Evolutionary conservation across 2,797 vertebrate genomes (phyloP), one percentile per base, ranked within the genome.

Genomic region (Basileuterus tristriatus): DNA sequence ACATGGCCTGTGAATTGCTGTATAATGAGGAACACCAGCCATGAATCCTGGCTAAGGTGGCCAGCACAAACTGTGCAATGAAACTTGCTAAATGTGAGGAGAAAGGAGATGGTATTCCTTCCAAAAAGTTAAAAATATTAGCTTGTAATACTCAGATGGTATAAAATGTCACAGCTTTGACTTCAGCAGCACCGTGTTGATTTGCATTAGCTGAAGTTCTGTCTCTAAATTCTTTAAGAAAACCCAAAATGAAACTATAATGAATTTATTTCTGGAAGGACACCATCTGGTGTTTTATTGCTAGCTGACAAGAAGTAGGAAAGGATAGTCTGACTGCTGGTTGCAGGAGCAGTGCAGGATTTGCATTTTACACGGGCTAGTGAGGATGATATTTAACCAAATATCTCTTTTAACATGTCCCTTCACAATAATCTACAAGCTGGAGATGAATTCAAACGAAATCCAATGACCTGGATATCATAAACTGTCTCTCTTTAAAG

Each of bases 261-360:
- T 93, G 83, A 96, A 95, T 94, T 95, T 96, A 96, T 96, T 94
- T 97, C 94, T 95, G 96, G 94, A 88, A 96, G 92, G 95, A 96
- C 92, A 96, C 94, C 95, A 92, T 97, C 95, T 96, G 94, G 82
- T 91, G 77, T 91, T 96, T 94, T 93, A 96, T 87, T 94, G 93
- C 93, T 94, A 96, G 86, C 80, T 96, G 93, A 94, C 95, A 95
- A 94, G 87, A 89, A 93, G 89, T 74, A 83, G 70, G 79, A 88
- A 96, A 94, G 85, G 74, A 79, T 94, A 94, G 89, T 92, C 95
- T 95, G 94, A 75, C 87, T 94, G 85, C 76, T 87, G 49, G 37
- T 84, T 94, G 52, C 77, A 90, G 89, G 22, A 88, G 70, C 29
- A 76, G 41, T 46, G 59, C 29, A 86, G 30, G 30, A 88, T 96